Evolutionary conservation across 2,797 vertebrate species (phyloP).

Genomic region (Buceros bicornis): DNA sequence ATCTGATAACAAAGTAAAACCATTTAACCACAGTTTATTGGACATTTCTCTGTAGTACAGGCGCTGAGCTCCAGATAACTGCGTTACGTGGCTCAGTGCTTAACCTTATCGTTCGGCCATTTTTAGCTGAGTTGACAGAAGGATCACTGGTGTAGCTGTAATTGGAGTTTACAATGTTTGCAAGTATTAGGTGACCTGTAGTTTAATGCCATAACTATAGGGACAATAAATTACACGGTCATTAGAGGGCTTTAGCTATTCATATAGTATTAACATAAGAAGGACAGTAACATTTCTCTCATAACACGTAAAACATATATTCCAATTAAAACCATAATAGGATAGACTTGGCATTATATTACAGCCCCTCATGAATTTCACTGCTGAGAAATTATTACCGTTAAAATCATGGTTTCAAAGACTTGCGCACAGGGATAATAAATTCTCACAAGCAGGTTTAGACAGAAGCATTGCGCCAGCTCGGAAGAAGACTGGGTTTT

Average conservation of each 20-base stretch:
- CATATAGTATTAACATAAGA: slow-evolving; percentile 36
- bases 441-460: slow-evolving; percentile 64
- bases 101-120: slow-evolving; percentile 59
- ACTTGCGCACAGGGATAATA: slow-evolving; percentile 46
- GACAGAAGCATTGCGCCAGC: neutral
- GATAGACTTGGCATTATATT: slow-evolving; percentile 61
- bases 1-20: slow-evolving; percentile 43
- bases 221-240: slow-evolving; percentile 46
- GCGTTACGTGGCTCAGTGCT: neutral
- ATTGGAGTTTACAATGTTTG: slow-evolving; percentile 70
- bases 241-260: slow-evolving; percentile 53
- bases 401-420: slow-evolving; percentile 66
- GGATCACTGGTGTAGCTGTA: slow-evolving; percentile 64
- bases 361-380: slow-evolving; percentile 49
- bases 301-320: slow-evolving; percentile 56
- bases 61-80: slow-evolving; percentile 42
- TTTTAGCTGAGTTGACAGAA: slow-evolving; percentile 60
- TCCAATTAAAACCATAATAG: slow-evolving; percentile 75
- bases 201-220: slow-evolving; percentile 63
- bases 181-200: slow-evolving; percentile 67
- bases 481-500: slow-evolving; percentile 10
- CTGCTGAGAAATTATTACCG: slow-evolving; percentile 63
- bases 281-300: slow-evolving; percentile 59
- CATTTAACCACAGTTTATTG: slow-evolving; percentile 32
- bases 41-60: slow-evolving; percentile 60